Evolutionary conservation across 1,140 invertebrate species (phyloP), one percentile per base, ranked within the genome.

Genomic region (Procambarus clarkii): DNA sequence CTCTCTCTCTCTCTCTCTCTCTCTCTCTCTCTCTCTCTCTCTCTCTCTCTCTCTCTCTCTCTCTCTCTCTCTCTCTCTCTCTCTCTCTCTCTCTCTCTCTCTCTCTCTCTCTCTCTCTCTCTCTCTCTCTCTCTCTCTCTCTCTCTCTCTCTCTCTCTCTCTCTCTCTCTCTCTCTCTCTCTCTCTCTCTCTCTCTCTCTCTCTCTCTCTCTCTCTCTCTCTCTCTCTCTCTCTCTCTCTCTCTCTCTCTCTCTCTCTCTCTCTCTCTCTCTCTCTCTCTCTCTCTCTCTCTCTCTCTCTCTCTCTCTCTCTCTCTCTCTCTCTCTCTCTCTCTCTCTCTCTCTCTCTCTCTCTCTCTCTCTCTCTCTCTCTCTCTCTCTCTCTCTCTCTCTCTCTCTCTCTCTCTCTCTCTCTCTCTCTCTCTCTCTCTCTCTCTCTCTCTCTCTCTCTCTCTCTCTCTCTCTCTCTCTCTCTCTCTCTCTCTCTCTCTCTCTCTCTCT

Each of bases 1-100:
- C 64, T 69, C 64, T 69, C 64, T 69, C 64, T 69, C 64, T 69
- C 64, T 69, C 64, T 69, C 64, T 69, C 64, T 69, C 64, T 69
- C 64, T 69, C 64, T 69, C 64, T 69, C 64, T 69, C 64, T 69
- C 64, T 69, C 64, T 69, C 64, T 69, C 64, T 69, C 64, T 69
- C 64, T 69, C 64, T 69, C 64, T 69, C 64, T 69, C 64, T 69
- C 64, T 69, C 64, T 69, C 64, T 69, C 64, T 69, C 64, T 69
- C 64, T 69, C 64, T 69, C 64, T 69, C 64, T 69, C 64, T 69
- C 64, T 69, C 64, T 69, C 64, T 69, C 64, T 69, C 64, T 69
- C 64, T 69, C 64, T 69, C 64, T 69, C 64, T 69, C 64, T 69
- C 64, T 69, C 64, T 69, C 64, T 69, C 64, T 69, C 64, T 69